Percentiles rank a stretch among this genome's conserved stretches.
Evolutionary conservation across 2,797 vertebrate species (phyloP).

Genomic region (Paguma larvata): DNA sequence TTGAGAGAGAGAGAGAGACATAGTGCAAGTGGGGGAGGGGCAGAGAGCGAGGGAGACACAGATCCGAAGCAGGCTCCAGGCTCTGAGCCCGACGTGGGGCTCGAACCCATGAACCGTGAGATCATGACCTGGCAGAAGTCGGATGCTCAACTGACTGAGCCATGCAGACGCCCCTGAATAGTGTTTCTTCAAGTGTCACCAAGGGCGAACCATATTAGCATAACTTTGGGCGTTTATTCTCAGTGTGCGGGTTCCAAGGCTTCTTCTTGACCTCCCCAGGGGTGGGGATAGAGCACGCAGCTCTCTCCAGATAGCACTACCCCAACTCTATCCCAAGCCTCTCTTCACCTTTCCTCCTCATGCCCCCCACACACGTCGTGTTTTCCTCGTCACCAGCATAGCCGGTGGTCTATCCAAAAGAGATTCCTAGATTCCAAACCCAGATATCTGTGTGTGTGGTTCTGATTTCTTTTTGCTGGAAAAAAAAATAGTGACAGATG

Average conservation of each 20-base stretch:
- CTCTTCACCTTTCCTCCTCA: background rate
- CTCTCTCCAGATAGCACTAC: background rate
- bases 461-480: conserved; percentile 21
- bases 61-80: too few relatives aligned
- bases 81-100: too few relatives aligned
- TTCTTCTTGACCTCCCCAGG: background rate
- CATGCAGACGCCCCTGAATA: too few relatives aligned
- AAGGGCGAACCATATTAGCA: background rate
- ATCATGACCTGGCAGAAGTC: too few relatives aligned
- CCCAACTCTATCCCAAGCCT: background rate
- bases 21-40: too few relatives aligned
- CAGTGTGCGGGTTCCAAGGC: background rate
- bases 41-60: too few relatives aligned
- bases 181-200: background rate
- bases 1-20: too few relatives aligned
- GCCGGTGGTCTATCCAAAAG: background rate
- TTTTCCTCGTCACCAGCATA: background rate
- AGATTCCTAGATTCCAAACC: background rate
- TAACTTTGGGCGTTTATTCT: background rate
- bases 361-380: background rate
- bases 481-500: background rate
- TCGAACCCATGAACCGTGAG: too few relatives aligned
- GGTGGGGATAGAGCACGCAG: background rate
- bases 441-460: background rate
- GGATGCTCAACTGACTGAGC: too few relatives aligned